Conservation (phyloP, 2,113 vertebrate species). For the Numenius arquata region DNA sequence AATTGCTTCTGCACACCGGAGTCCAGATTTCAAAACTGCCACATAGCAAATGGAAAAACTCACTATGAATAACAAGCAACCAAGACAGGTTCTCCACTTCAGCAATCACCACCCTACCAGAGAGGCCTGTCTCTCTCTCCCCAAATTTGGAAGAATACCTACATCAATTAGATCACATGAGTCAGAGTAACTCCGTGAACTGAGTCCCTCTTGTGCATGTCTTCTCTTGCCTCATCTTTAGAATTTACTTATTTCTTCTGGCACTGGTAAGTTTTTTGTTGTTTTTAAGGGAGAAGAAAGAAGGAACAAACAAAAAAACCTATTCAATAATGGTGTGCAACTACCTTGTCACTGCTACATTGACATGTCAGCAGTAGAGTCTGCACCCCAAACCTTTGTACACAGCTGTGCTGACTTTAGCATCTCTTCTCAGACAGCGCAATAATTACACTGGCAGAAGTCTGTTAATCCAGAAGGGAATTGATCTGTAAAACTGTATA, state of each 20-base stretch:
- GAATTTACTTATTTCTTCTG: neutral
- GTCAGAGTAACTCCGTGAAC: neutral
- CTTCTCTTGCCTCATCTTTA: neutral
- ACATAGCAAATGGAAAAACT: neutral
- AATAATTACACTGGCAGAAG: neutral
- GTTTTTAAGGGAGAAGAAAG: neutral
- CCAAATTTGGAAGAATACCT: neutral
- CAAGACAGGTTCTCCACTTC: neutral
- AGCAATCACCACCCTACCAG: neutral
- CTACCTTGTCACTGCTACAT: neutral
- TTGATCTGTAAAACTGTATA: constrained; percentile 18
- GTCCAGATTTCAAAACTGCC: neutral
- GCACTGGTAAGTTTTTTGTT: neutral
- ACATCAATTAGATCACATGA: neutral
- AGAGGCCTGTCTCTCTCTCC: neutral
- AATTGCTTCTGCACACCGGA: neutral
- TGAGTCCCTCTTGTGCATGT: neutral
- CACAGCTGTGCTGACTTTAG: neutral
- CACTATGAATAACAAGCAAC: neutral
- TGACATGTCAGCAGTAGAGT: neutral
- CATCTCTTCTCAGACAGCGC: neutral
- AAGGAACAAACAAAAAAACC: neutral
- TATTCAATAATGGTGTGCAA: neutral
- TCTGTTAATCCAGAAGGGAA: constrained; percentile 16
- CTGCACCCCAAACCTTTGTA: neutral